phyloP scores from a whole-genome alignment of 2,888 invertebrate genomes.

The Orchesellides sinensis region DNA sequence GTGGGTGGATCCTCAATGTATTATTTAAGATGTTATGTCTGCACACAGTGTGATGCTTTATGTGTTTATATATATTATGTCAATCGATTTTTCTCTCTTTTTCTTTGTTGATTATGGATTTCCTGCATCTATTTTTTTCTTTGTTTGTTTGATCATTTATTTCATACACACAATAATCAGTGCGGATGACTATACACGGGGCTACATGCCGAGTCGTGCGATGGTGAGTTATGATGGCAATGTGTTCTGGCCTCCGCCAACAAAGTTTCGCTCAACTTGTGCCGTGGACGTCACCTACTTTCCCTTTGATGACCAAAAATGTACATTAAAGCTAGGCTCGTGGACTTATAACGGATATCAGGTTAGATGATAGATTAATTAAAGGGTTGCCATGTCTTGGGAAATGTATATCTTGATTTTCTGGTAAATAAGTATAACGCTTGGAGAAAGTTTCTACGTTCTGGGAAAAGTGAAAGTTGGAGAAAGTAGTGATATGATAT shows the following conservation, averaged over 20 bases:
- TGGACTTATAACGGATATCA: conserved; percentile 73
- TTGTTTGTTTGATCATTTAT: neutral
- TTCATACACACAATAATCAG: conserved; percentile 75
- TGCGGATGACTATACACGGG: conserved; percentile 80
- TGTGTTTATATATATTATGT: no score
- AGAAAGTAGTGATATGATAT: no score
- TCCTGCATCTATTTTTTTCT: neutral
- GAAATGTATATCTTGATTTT: no score
- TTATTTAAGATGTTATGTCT: no score
- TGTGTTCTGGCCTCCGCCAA: conserved; percentile 81
- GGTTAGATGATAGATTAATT: no score
- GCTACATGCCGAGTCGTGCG: conserved; percentile 80
- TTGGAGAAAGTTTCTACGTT: neutral
- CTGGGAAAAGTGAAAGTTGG: no score
- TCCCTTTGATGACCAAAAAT: conserved; percentile 80
- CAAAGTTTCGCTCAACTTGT: conserved; percentile 80
- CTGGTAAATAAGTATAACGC: no score
- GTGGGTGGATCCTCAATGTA: no score
- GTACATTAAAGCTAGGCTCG: conserved; percentile 76
- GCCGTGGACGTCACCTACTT: conserved; percentile 80
- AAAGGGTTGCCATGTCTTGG: no score
- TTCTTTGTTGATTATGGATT: no score
- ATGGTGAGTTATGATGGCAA: conserved; percentile 79
- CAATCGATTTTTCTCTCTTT: no score
- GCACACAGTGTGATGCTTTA: no score